A percentile compares a stretch with the other conserved stretches of the same genome.
These are phyloP conservation scores for Muscicapa comitata DNA, from an alignment of 2,797 vertebrate genomes.

Conservation along the genomic window DNA sequence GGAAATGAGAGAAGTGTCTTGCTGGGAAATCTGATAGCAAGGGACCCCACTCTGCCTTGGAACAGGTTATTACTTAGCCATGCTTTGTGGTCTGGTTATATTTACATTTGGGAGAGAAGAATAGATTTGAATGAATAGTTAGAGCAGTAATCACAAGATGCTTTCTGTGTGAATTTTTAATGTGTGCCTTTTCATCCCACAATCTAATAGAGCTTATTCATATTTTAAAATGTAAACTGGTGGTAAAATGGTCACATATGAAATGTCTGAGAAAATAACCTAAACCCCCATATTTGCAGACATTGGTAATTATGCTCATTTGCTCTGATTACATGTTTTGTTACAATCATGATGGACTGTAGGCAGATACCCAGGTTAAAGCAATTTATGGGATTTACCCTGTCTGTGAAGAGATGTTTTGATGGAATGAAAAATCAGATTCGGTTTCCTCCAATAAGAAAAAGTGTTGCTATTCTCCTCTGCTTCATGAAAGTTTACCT, in stretches of 20 bases:
- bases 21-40: neutral
- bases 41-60: neutral
- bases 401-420: conserved; percentile 5
- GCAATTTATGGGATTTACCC: neutral
- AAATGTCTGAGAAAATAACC: neutral
- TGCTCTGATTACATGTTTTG: conserved; percentile 24
- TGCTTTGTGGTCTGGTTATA: neutral
- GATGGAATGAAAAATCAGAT: conserved; percentile 26
- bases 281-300: neutral
- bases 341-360: neutral
- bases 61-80: neutral
- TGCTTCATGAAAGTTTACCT: neutral
- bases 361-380: neutral
- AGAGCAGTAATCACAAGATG: neutral
- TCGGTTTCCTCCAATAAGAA: neutral
- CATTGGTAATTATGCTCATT: conserved; percentile 14
- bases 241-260: neutral
- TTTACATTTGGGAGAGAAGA: neutral
- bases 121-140: neutral
- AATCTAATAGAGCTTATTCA: neutral
- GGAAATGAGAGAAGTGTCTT: neutral
- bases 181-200: neutral
- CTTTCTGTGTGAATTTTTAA: neutral
- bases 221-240: neutral
- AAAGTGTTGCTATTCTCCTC: neutral